Evolutionary conservation across 2,797 vertebrate genomes (phyloP), one percentile per base, ranked within the genome.

Genomic region (Orestias chungarensis): DNA sequence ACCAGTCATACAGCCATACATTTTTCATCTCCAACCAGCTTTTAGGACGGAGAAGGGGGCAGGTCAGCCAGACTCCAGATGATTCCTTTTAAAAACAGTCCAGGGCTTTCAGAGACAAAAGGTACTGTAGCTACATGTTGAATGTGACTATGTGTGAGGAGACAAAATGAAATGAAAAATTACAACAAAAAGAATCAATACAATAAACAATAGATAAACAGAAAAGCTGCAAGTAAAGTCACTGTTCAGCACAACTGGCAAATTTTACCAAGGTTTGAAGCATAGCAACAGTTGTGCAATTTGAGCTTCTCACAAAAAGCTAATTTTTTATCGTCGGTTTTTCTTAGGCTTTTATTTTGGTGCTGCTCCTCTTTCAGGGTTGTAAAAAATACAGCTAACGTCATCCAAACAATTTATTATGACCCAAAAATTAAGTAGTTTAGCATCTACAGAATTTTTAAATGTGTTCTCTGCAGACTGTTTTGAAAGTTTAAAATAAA

Each of bases 21-120:
- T 95, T 93, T 95, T 96, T 96, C 93, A 96, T 96, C 88, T 78
- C 74, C 88, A 83, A 85, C 83, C 80, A 69, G 90, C 94, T 95
- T 93, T 93, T 93, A 94, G 94, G 93, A 81, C 76, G 85, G 80
- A 83, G 88, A 89, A 88, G 83, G 50, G 87, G 90, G 91, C 87
- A 91, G 88, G 77, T 85, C 80, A 82, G 76, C 78, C 70, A 29
- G 78, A 80, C 89, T 84, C 76, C 86, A 80, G 88, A 82, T 87
- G 85, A 92, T 91, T 86, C 87, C 93, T 91, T 90, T 87, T 86
- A 86, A 93, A 90, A 89, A 92, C 90, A 90, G 89, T 81, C 89
- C 80, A 70, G 83, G 73, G 88, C 87, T 91, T 82, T 89, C 85
- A 79, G 84, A 91, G 84, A 85, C 82, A 88, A 79, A 80, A 83